Conservation (phyloP, 2,888 invertebrate species). For the Agonum fuliginosum region DNA sequence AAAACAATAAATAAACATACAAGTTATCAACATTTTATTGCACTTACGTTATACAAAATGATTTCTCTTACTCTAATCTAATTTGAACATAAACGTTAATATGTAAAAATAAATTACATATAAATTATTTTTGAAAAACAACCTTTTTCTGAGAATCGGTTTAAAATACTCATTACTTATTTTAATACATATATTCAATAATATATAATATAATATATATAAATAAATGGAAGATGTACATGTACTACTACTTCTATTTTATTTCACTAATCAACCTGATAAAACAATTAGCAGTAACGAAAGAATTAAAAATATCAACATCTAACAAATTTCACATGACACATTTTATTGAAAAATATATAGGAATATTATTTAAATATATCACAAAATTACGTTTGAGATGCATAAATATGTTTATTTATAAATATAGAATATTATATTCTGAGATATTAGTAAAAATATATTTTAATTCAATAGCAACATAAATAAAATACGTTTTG, state of each 20-base stretch:
- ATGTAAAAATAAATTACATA: too few relatives aligned
- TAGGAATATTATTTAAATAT: conserved; percentile 36
- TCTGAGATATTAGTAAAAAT: conserved; percentile 2
- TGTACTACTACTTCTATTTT: too few relatives aligned
- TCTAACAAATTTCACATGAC: conserved; percentile 15
- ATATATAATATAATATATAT: too few relatives aligned
- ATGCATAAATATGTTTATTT: conserved; percentile 22
- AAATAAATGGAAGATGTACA: conserved; percentile 13
- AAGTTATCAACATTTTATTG: background rate
- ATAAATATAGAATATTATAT: conserved; percentile 30
- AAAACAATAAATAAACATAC: too few relatives aligned
- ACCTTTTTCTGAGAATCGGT: too few relatives aligned
- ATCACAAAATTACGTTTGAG: conserved; percentile 40
- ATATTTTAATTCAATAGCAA: background rate
- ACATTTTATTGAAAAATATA: conserved; percentile 24
- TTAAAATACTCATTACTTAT: too few relatives aligned
- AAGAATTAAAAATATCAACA: conserved; percentile 3
- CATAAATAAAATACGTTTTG: background rate
- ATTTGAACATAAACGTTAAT: background rate
- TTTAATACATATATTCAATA: too few relatives aligned
- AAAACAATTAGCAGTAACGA: background rate
- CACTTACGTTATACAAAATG: background rate
- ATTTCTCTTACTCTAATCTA: background rate
- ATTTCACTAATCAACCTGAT: background rate
- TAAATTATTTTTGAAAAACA: too few relatives aligned